Base-by-base conservation (phyloP, 2,888 invertebrate genomes). In the Cerastis rubricosa region DNA sequence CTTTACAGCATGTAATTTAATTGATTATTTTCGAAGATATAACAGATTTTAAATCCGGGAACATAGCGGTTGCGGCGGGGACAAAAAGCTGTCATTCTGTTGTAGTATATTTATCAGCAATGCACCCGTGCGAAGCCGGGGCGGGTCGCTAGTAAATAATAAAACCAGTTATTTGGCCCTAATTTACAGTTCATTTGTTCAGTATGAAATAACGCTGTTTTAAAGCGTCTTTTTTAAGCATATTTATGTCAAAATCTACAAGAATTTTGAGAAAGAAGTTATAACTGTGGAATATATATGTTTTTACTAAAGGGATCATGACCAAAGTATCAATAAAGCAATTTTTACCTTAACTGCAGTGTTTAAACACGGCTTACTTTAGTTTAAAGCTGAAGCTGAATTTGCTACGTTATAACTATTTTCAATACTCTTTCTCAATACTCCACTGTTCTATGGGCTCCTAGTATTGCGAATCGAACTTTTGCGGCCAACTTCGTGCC, bases 381-480 rank as follows among this genome's bases (percentile, higher is more conserved):
- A 6, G 17, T 69, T 78, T 68, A 45, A 17, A 25, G 17, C 59
- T 51, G 8, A n/a, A 51, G 9, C 8, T 12, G 11, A 9, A 22
- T 2, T 51, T 68, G 14, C 12, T 8, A 43, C 43, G 12, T 59
- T 71, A 8, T 7, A 25, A 8, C 43, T 51, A 61, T 51, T 61
- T 35, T 0, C 14, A 66, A 17, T 45, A 54, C 43, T 12, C 0
- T 12, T 61, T 14, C 2, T 51, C 5, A 25, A 78, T 35, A 51
- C 25, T 78, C 43, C 35, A 22, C 22, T 65, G 57, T 22, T 71
- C 63, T 59, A 66, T 78, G 43, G 6, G 49, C 35, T 78, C 65
- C 80, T 78, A 66, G 65, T 78, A 45, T 51, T 45, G 22, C 14
- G 22, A 25, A 71, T 51, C 65, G 57, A 17, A 71, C 12, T 71